Evolutionary conservation across 2,113 vertebrate genomes (phyloP).

Genomic region (Mohoua ochrocephala): DNA sequence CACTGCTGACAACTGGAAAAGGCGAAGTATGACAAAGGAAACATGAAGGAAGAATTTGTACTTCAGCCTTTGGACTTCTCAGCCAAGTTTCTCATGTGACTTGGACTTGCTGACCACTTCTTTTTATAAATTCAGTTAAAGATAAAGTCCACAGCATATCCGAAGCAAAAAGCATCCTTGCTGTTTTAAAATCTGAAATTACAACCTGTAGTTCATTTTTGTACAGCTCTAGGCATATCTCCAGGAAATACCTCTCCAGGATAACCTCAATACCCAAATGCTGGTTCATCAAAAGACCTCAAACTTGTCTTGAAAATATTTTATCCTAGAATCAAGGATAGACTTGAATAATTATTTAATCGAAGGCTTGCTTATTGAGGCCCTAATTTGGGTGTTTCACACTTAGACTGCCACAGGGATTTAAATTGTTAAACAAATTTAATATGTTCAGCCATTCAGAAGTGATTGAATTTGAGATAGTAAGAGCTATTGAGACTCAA

Average conservation of each 20-base stretch:
- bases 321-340: neutral
- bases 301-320: neutral
- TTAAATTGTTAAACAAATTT: neutral
- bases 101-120: slow-evolving; percentile 49
- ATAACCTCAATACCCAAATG: neutral
- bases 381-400: neutral
- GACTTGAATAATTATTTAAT: neutral
- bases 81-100: slow-evolving; percentile 53
- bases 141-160: neutral
- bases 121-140: slow-evolving; percentile 47
- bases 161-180: neutral
- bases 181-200: neutral
- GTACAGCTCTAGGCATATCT: neutral
- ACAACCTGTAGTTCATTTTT: neutral
- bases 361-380: neutral
- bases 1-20: slow-evolving; percentile 14
- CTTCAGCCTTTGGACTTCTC: slow-evolving; percentile 59
- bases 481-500: neutral
- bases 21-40: slow-evolving; percentile 10
- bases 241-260: neutral
- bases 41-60: slow-evolving; percentile 53
- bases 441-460: neutral
- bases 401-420: neutral
- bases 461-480: neutral
- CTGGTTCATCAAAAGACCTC: neutral